Evolutionary conservation across 2,888 invertebrate species (phyloP).

Genomic region (Volucella bombylans): DNA sequence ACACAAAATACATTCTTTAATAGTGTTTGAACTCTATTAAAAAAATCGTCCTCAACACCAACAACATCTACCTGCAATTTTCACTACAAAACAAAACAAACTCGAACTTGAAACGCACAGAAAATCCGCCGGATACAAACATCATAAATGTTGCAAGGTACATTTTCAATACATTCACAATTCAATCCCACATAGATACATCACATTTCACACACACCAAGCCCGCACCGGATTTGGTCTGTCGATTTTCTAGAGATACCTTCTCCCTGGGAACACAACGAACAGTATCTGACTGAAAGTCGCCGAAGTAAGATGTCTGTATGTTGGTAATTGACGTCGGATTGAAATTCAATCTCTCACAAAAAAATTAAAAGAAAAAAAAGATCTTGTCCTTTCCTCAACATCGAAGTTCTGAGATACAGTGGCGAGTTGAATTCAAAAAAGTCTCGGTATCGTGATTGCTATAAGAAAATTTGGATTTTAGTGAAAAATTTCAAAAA

Average conservation of each 20-base stretch:
- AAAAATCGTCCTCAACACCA: conserved; percentile 13
- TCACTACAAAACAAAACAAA: conserved; percentile 8
- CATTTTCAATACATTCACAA: conserved; percentile 17
- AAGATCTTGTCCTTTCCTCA: conserved; percentile 13
- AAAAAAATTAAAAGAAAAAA: conserved; percentile 1
- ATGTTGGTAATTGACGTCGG: conserved; percentile 64
- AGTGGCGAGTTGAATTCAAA: not conserved
- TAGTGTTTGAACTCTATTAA: not conserved
- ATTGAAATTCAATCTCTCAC: conserved; percentile 48
- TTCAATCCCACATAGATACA: conserved; percentile 30
- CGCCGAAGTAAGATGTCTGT: conserved; percentile 75
- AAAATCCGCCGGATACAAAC: conserved; percentile 26
- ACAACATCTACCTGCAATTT: conserved; percentile 41
- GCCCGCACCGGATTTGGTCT: conserved; percentile 58
- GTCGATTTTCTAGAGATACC: conserved; percentile 62
- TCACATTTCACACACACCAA: conserved; percentile 43
- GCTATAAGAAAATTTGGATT: not conserved
- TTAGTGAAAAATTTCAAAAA: not conserved
- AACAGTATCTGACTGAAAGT: conserved; percentile 77
- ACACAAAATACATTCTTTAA: not conserved
- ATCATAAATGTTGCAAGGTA: conserved; percentile 57
- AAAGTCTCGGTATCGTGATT: not conserved
- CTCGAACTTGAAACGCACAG: conserved; percentile 40
- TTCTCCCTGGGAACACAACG: conserved; percentile 70
- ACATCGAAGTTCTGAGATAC: conserved; percentile 17